These are phyloP conservation scores for Hippoglossus stenolepis DNA, from an alignment of 2,113 vertebrate species.

Conservation along the genomic window DNA sequence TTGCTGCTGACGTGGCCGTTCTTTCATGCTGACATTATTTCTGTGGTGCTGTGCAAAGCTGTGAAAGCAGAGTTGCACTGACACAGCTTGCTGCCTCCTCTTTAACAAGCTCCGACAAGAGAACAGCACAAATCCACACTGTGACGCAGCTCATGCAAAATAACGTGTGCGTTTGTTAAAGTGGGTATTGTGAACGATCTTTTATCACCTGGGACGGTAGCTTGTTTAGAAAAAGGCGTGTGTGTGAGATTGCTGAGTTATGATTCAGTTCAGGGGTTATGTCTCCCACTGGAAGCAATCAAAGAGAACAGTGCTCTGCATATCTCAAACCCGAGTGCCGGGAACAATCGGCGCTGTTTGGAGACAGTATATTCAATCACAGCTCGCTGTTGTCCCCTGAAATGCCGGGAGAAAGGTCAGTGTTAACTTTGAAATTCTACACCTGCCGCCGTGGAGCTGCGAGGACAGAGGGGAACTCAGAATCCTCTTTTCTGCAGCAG, in stretches of 20 bases:
- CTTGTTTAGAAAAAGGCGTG: neutral
- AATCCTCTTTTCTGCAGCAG: conserved; percentile 21
- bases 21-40: too few relatives aligned
- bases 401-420: conserved; percentile 59
- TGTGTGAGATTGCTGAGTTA: conserved; percentile 46
- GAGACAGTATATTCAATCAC: conserved; percentile 54
- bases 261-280: conserved; percentile 67
- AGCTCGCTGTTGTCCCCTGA: conserved; percentile 37
- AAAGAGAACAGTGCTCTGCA: conserved; percentile 44
- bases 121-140: neutral
- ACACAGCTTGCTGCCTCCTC: neutral
- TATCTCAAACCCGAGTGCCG: conserved; percentile 45
- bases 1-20: too few relatives aligned
- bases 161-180: neutral
- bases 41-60: too few relatives aligned
- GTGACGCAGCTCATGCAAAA: neutral
- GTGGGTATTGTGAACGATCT: neutral
- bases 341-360: conserved; percentile 55
- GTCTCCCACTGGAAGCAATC: conserved; percentile 68
- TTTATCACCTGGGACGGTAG: neutral
- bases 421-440: conserved; percentile 53
- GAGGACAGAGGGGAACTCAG: conserved; percentile 6
- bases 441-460: conserved; percentile 15
- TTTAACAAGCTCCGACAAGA: neutral
- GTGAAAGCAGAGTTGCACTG: neutral